phyloP scores from a whole-genome alignment of 1,140 invertebrate genomes.

The Anthonomus grandis region DNA sequence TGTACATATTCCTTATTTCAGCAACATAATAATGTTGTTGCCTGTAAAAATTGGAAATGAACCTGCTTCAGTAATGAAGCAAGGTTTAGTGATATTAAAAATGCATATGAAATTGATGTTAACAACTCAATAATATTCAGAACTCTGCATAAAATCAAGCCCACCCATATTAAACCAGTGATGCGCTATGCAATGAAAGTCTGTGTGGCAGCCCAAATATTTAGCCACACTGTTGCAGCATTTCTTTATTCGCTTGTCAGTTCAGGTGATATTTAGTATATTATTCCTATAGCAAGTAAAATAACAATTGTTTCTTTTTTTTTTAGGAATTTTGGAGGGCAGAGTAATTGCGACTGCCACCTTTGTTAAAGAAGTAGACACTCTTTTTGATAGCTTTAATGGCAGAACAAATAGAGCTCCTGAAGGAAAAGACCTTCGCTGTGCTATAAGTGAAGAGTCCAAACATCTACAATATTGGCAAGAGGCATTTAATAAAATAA shows the following conservation, averaged over 20 bases:
- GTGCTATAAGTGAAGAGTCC: too few relatives aligned
- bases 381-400: slow-evolving; percentile 12
- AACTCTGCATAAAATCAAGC: slow-evolving; percentile 6
- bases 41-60: not conserved
- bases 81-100: too few relatives aligned
- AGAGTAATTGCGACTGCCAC: slow-evolving; percentile 2
- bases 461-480: too few relatives aligned
- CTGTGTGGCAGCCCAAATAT: slow-evolving; percentile 5
- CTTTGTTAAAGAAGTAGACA: too few relatives aligned
- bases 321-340: not conserved
- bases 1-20: not conserved
- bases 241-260: slow-evolving; percentile 2
- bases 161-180: not conserved
- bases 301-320: not conserved
- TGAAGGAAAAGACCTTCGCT: not conserved
- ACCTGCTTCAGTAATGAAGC: not conserved
- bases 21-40: not conserved
- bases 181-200: slow-evolving; percentile 16
- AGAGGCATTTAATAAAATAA: too few relatives aligned
- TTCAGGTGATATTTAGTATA: not conserved
- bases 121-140: slow-evolving; percentile 3
- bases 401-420: not conserved
- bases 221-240: slow-evolving; percentile 3
- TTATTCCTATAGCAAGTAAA: not conserved
- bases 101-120: not conserved